phyloP scores from a whole-genome alignment of 2,888 invertebrate species.

The Priocnemis perturbator region DNA sequence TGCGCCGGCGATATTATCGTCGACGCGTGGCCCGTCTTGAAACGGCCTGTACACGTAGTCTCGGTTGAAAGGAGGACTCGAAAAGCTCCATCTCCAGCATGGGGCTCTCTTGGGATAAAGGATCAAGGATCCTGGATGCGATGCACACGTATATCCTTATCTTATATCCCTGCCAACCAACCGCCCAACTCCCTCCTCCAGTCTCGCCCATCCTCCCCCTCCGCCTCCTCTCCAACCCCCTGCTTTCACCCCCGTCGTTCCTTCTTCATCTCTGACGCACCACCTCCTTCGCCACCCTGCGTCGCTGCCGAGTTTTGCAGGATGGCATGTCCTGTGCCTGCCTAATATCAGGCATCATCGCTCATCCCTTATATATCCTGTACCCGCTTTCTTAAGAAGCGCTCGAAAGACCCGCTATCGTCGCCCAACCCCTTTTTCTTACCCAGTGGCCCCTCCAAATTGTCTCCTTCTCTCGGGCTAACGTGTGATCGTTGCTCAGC shows the following conservation, averaged over 20 bases:
- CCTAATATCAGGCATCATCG: slow-evolving; percentile 72
- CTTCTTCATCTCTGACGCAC: slow-evolving; percentile 22
- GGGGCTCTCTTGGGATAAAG: slow-evolving; percentile 66
- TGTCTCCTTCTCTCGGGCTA: neutral
- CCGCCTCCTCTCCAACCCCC: slow-evolving; percentile 25
- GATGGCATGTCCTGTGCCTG: slow-evolving; percentile 60
- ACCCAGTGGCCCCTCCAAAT: neutral
- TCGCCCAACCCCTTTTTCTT: slow-evolving; percentile 27
- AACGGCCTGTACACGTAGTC: slow-evolving; percentile 51
- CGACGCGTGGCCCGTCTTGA: slow-evolving; percentile 22
- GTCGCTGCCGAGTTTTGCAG: slow-evolving; percentile 55
- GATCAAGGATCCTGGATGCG: slow-evolving; percentile 66
- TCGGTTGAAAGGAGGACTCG: slow-evolving; percentile 62
- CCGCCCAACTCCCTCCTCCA: slow-evolving; percentile 40
- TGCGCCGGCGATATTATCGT: no score
- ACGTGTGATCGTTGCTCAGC: no score
- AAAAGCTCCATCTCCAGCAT: slow-evolving; percentile 62
- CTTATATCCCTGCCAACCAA: slow-evolving; percentile 61
- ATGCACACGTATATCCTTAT: slow-evolving; percentile 67
- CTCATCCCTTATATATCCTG: slow-evolving; percentile 60
- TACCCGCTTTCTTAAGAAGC: slow-evolving; percentile 45
- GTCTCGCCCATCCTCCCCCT: slow-evolving; percentile 19
- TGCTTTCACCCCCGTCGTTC: slow-evolving; percentile 27
- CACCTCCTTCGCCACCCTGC: slow-evolving; percentile 31
- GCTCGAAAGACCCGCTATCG: slow-evolving; percentile 33